Evolutionary conservation across 1,140 invertebrate genomes (phyloP).

Genomic region (Calycopis cecrops): DNA sequence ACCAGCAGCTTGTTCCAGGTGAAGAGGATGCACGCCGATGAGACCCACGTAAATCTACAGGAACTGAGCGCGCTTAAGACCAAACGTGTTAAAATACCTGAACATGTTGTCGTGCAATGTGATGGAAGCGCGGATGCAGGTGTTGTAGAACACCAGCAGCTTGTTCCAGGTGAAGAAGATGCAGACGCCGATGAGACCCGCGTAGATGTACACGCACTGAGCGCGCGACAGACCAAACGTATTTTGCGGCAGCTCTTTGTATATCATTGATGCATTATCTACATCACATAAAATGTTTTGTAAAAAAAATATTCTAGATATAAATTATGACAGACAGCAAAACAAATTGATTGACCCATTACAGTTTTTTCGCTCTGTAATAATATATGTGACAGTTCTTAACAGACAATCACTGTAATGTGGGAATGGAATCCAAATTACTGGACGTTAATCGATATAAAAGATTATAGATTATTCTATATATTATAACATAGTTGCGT

Average conservation of each 20-base stretch:
- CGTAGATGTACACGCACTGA: constrained; percentile 78
- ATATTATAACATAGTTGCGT: too few relatives aligned
- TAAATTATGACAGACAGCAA: neutral
- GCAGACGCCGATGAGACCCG: constrained; percentile 66
- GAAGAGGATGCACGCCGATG: constrained; percentile 67
- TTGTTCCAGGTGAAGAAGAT: constrained; percentile 70
- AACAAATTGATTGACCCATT: too few relatives aligned
- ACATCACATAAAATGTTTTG: neutral
- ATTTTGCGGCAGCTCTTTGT: constrained; percentile 37
- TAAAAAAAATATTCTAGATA: neutral
- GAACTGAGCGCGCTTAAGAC: constrained; percentile 31
- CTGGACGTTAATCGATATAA: too few relatives aligned
- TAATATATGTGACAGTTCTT: too few relatives aligned
- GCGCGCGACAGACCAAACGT: constrained; percentile 54
- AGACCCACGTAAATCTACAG: constrained; percentile 77
- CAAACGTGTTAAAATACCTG: constrained; percentile 33
- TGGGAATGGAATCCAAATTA: too few relatives aligned
- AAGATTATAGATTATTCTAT: too few relatives aligned
- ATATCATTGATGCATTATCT: constrained; percentile 17
- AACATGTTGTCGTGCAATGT: constrained; percentile 89
- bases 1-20: constrained; percentile 67
- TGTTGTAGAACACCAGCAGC: constrained; percentile 79
- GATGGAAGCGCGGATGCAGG: constrained; percentile 84
- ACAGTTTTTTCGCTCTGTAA: too few relatives aligned
- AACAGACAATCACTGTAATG: too few relatives aligned